phyloP scores from a whole-genome alignment of 2,797 vertebrate species.

The Remorina albescens region DNA sequence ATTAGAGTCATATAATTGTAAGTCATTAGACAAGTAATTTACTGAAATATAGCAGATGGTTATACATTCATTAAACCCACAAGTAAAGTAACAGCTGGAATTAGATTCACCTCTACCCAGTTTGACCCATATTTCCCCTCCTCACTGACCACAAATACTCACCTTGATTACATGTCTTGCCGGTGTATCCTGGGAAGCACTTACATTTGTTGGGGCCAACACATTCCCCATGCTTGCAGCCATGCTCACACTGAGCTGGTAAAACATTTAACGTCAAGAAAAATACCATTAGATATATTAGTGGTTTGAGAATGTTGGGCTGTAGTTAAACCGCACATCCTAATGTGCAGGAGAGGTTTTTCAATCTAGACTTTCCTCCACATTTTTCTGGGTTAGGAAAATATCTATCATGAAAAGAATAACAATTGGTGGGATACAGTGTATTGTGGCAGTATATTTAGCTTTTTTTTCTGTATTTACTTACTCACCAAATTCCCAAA shows the following conservation, averaged over 20 bases:
- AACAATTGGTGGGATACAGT: slow-evolving; percentile 8
- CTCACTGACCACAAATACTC: slow-evolving; percentile 39
- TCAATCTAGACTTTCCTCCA: slow-evolving; percentile 36
- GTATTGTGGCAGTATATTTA: slow-evolving; percentile 8
- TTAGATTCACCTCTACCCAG: not conserved
- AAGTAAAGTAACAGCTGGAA: slow-evolving; percentile 3
- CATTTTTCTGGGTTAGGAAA: slow-evolving; percentile 52
- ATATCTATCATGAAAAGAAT: slow-evolving; percentile 37
- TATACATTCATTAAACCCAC: not conserved
- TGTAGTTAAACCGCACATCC: slow-evolving; percentile 66
- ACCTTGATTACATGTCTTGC: slow-evolving; percentile 97
- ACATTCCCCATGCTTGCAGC: slow-evolving; percentile 96
- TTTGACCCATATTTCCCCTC: slow-evolving; percentile 32
- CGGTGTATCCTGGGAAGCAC: slow-evolving; percentile 94
- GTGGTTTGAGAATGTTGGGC: slow-evolving; percentile 55
- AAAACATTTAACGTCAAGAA: slow-evolving; percentile 70
- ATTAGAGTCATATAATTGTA: slow-evolving; percentile 10
- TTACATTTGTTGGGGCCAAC: slow-evolving; percentile 94
- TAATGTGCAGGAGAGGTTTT: slow-evolving; percentile 52
- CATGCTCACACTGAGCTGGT: slow-evolving; percentile 92
- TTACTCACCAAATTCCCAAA: not conserved
- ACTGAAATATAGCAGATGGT: not conserved
- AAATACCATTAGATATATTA: slow-evolving; percentile 62
- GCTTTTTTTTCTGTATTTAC: not conserved
- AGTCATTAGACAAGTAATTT: too few relatives aligned